Base-by-base conservation (phyloP, 2,888 invertebrate genomes). In the Selenia dentaria region DNA sequence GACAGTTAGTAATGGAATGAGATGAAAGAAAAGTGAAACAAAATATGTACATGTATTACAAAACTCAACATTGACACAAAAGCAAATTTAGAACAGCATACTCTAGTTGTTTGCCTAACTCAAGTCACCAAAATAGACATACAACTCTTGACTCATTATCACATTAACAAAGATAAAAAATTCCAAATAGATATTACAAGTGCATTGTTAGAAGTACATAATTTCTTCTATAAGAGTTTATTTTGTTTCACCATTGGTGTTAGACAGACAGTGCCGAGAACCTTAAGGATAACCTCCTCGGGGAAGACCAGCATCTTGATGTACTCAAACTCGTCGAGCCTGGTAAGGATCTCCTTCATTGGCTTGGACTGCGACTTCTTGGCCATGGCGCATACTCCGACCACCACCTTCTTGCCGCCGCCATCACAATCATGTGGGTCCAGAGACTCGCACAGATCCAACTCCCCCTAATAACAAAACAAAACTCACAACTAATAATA, bases 371-470 rank as follows among this genome's bases (percentile, higher is more conserved):
- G 97, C 24, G 99, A 98, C 88, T 99, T 99, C 90, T 99, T 99
- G 73, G 97, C 96, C 99, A 99, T 99, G 62, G 99, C 99, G 92
- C 99, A 99, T 49, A 99, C 96, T 54, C 99, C 99, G 67, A 99
- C 98, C 78, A 98, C 93, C 67, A 99, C 98, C 75, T 98, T 97
- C 83, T 97, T 97, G 68, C 95, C 95, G 47, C 85, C 77, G 91
- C 93, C 91, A 86, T 93, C 93, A 61, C 91, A 89, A 58, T n/a
- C n/a, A n/a, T 93, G 92, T 9, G 92, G 90, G 57, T 93, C 93
- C 75, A 92, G 76, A 1, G 92, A 91, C 74, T 95, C 95, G 51
- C 92, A 95, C 77, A 95, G 91, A 76, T 95, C 96, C 83, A 95
- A 93, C 78, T 96, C 96, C 60, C 95, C 95, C 96, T 96, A 71